A percentile compares a stretch with the other conserved stretches of the same genome.
Conservation (phyloP, 1,140 invertebrate species). For the Neodiprion pinetum region DNA sequence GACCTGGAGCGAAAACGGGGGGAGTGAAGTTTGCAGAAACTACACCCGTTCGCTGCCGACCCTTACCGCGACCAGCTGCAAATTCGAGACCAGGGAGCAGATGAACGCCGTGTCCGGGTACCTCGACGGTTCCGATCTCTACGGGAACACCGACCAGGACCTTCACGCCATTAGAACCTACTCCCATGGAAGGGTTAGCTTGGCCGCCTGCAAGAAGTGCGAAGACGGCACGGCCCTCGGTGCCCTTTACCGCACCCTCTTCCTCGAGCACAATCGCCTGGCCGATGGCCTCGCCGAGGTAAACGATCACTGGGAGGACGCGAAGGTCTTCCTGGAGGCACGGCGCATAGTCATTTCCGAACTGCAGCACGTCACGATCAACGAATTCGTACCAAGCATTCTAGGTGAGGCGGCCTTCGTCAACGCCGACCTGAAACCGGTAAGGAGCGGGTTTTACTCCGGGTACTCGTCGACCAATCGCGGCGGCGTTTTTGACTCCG, state of each 20-base stretch:
- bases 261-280: conserved; percentile 85
- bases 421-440: conserved; percentile 70
- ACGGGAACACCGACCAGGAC: conserved; percentile 78
- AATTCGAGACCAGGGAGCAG: conserved; percentile 77
- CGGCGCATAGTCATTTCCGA: conserved; percentile 77
- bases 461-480: conserved; percentile 85
- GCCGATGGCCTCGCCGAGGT: conserved; percentile 73
- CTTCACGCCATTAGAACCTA: conserved; percentile 76
- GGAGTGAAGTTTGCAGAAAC: conserved; percentile 66
- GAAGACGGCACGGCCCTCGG: conserved; percentile 58
- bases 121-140: conserved; percentile 86
- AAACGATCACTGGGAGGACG: conserved; percentile 88
- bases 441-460: conserved; percentile 71
- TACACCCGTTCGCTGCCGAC: conserved; percentile 79
- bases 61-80: conserved; percentile 69
- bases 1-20: conserved; percentile 44
- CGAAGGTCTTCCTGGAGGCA: conserved; percentile 80
- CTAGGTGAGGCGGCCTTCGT: conserved; percentile 74
- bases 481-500: conserved; percentile 77
- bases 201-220: conserved; percentile 68
- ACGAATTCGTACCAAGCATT: conserved; percentile 83
- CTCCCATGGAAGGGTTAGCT: conserved; percentile 73
- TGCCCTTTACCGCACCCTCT: conserved; percentile 73
- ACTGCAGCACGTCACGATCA: conserved; percentile 88
- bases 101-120: conserved; percentile 90